Evolutionary conservation across 2,113 vertebrate species (phyloP), one percentile per base, ranked within the genome.

Genomic region (Lamprotornis superbus): DNA sequence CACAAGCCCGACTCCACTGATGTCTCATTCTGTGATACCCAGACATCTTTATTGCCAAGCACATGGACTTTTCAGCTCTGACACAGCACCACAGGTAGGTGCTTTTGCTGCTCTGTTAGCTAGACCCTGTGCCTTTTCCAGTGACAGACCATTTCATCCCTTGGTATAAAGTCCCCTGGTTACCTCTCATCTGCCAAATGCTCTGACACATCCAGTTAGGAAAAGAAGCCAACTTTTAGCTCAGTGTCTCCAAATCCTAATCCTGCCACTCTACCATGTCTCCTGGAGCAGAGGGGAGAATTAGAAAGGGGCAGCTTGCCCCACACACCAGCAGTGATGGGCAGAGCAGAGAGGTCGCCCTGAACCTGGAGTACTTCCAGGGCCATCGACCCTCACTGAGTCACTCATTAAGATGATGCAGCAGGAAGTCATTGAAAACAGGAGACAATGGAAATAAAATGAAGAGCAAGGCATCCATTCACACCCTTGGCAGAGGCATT

Each of bases 321-420:
- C 61, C 0, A 0, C 52, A 24, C 33, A 4, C n/a, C 0, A 1
- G 46, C 7, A 7, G 30, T 6, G 16, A 85, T 75, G 60, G 65
- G 71, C 70, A 91, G 61, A 87, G 78, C 5, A 0, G 55, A 61
- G 85, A 95, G 60, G 78, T 92, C 12, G 1, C 3, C 21, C 80
- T 81, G 89, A 95, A 93, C 87, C 81, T 97, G 90, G 82, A 94
- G 83, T 87, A 47, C 83, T 78, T 93, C 96, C 93, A 96, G 70
- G 76, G 69, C 89, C 67, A 46, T 67, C 3, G 1, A 80, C 69
- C 73, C 69, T 92, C 77, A 44, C 63, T 67, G 87, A 90, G 91
- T 93, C 91, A 93, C 77, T 93, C 21, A 0, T 85, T 64, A 70
- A 78, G 81, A 74, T 46, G 15, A 69, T 87, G 50, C 67, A 83